phyloP scores from a whole-genome alignment of 2,888 invertebrate species.

The Pristionchus japonicus region DNA sequence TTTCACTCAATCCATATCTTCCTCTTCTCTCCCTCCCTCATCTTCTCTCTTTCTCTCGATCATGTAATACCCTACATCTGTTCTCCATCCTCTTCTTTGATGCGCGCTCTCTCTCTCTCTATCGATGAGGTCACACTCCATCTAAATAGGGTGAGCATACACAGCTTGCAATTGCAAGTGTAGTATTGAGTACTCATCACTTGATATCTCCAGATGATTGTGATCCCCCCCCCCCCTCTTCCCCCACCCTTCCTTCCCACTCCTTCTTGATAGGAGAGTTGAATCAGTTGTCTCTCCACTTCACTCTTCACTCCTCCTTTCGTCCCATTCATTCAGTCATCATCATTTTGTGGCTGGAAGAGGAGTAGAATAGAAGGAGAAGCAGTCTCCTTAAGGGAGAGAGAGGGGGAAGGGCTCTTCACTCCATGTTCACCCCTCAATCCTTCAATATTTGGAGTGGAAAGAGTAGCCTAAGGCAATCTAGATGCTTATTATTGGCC shows the following conservation, averaged over 20 bases:
- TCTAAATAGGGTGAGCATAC: conserved; percentile 14
- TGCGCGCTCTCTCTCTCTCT: neutral
- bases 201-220: neutral
- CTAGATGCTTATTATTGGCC: conserved; percentile 15
- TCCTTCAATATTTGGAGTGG: conserved; percentile 39
- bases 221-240: neutral
- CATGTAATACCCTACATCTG: conserved; percentile 30
- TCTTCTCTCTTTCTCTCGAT: neutral
- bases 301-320: conserved; percentile 21
- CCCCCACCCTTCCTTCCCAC: neutral
- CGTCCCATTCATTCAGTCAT: conserved; percentile 20
- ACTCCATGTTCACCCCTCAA: conserved; percentile 2
- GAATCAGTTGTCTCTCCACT: neutral
- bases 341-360: conserved; percentile 24
- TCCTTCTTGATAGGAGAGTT: neutral
- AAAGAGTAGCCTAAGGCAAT: conserved; percentile 34
- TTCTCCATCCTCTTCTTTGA: conserved; percentile 14
- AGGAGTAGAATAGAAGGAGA: conserved; percentile 28
- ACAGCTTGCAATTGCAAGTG: conserved; percentile 7
- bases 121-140: conserved; percentile 13
- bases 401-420: conserved; percentile 10
- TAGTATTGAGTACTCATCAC: conserved; percentile 10
- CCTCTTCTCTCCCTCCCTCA: neutral
- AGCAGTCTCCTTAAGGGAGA: neutral
- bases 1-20: neutral